Conservation (phyloP, 2,113 vertebrate genomes). For the Calyptommatus sinebrachiatus region DNA sequence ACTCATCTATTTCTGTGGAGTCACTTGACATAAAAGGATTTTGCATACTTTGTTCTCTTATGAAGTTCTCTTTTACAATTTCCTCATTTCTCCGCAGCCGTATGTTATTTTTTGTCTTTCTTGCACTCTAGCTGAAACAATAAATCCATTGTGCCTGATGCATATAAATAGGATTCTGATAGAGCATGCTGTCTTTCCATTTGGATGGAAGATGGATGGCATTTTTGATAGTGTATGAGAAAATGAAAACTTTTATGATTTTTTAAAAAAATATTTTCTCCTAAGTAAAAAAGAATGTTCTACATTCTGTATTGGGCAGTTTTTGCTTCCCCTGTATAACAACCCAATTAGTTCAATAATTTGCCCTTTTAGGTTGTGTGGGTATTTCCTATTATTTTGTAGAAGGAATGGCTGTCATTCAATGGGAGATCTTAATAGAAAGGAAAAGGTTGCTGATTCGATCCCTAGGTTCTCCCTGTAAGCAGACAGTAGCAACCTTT, state of each 20-base stretch:
- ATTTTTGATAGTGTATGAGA: constrained; percentile 16
- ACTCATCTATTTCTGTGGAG: background rate
- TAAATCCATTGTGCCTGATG: constrained; percentile 31
- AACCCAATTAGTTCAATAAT: background rate
- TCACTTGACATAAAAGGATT: constrained; percentile 25
- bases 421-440: no score
- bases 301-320: constrained; percentile 25
- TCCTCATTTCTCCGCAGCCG: constrained; percentile 13
- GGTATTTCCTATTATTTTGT: background rate
- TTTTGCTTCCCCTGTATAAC: background rate
- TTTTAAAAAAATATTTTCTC: constrained; percentile 17
- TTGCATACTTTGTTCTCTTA: background rate
- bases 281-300: constrained; percentile 4
- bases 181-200: background rate
- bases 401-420: background rate
- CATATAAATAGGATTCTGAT: constrained; percentile 23
- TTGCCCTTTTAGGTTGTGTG: background rate
- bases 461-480: no score
- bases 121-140: constrained; percentile 22
- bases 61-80: background rate
- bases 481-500: no score
- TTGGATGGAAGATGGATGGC: constrained; percentile 16
- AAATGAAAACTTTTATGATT: constrained; percentile 37
- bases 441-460: no score
- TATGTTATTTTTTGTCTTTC: constrained; percentile 29